Conservation (phyloP, 2,888 invertebrate species). For the Hirtodrosophila trivittata region DNA sequence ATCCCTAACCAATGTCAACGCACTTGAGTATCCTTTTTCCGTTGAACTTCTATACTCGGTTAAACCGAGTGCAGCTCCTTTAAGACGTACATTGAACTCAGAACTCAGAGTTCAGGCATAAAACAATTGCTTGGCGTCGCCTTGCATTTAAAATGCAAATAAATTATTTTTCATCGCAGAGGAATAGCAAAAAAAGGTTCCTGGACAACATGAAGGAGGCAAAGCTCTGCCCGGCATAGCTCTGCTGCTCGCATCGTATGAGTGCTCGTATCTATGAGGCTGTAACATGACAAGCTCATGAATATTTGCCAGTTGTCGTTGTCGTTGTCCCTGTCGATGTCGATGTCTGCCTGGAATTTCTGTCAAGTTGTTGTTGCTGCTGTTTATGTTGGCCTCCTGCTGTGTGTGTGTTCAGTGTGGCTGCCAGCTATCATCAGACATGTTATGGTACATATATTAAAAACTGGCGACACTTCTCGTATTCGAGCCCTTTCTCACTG, state of each 20-base stretch:
- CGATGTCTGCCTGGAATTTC: conserved; percentile 47
- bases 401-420: conserved; percentile 30
- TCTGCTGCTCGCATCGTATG: too few species aligned
- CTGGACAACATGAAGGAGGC: conserved; percentile 4
- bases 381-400: conserved; percentile 42
- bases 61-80: neutral
- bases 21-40: too few species aligned
- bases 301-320: conserved; percentile 67
- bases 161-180: conserved; percentile 53
- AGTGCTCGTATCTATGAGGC: conserved; percentile 33
- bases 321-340: conserved; percentile 26
- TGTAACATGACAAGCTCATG: conserved; percentile 68
- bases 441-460: conserved; percentile 42
- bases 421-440: conserved; percentile 25
- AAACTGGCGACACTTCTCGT: conserved; percentile 36
- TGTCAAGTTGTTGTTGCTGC: conserved; percentile 39
- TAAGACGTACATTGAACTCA: conserved; percentile 43
- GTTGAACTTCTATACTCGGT: neutral
- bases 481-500: conserved; percentile 1
- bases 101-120: conserved; percentile 13
- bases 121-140: conserved; percentile 39
- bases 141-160: conserved; percentile 65
- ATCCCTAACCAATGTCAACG: too few species aligned
- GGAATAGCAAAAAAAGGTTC: neutral
- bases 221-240: conserved; percentile 10